phyloP scores from a whole-genome alignment of 2,113 vertebrate species.

The Neotragus moschatus region DNA sequence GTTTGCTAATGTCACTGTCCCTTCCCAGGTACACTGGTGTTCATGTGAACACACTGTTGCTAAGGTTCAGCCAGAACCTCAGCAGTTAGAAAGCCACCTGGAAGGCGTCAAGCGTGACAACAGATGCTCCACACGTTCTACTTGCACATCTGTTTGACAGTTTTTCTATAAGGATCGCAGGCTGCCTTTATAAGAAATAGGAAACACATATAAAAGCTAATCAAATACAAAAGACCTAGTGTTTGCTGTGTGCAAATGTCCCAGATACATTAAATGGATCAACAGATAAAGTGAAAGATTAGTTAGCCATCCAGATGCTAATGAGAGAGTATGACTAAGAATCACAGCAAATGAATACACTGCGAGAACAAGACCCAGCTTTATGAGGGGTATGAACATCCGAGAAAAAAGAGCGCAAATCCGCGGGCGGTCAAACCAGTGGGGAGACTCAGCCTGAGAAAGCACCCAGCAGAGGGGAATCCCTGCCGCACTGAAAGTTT shows the following conservation, averaged over 20 bases:
- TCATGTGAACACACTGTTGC: background rate
- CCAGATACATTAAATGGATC: background rate
- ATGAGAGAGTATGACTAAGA: background rate
- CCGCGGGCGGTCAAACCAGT: background rate
- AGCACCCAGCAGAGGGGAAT: background rate
- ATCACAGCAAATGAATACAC: background rate
- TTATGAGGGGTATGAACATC: background rate
- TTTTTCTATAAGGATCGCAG: background rate
- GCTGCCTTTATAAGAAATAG: background rate
- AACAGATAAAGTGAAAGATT: background rate
- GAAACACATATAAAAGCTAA: background rate
- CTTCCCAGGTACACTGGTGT: background rate
- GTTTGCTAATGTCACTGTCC: background rate
- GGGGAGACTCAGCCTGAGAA: background rate
- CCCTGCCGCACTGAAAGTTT: rapidly evolving
- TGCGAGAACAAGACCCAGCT: background rate
- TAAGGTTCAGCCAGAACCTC: background rate
- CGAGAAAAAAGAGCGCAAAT: background rate
- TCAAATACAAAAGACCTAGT: background rate
- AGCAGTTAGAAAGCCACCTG: background rate
- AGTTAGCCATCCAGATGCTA: background rate
- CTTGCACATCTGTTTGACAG: background rate
- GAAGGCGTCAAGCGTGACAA: background rate
- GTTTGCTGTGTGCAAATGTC: background rate
- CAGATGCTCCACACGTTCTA: background rate